Percentiles rank a stretch among this genome's conserved stretches.
Evolutionary conservation across 2,797 vertebrate species (phyloP).

Genomic region (Danio albolineatus): DNA sequence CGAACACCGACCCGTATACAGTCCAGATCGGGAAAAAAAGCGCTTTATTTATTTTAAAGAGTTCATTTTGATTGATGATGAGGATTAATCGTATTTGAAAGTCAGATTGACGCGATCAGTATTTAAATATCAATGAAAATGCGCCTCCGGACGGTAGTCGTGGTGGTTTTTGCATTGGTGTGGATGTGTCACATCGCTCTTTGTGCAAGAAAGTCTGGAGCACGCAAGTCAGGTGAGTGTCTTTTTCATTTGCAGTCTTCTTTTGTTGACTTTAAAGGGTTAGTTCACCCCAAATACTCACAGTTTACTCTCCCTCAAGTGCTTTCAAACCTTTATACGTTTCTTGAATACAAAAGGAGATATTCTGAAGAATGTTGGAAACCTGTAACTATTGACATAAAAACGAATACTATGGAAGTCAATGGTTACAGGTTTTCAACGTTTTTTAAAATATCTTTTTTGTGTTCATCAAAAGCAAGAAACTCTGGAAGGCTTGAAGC

Average conservation of each 20-base stretch:
- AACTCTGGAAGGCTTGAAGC: too few species aligned
- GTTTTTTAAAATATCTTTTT: too few species aligned
- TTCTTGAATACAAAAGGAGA: too few species aligned
- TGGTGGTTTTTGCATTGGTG: neutral
- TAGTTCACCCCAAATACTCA: too few species aligned
- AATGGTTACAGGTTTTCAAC: too few species aligned
- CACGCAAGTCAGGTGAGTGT: conserved; percentile 31
- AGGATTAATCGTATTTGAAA: neutral
- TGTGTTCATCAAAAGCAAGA: too few species aligned
- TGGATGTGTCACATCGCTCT: conserved; percentile 10
- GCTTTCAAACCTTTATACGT: too few species aligned
- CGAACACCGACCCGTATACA: neutral
- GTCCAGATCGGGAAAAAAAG: neutral
- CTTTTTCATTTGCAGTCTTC: neutral
- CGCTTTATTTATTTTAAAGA: neutral
- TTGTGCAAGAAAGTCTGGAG: conserved; percentile 3
- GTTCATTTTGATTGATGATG: neutral
- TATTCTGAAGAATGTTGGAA: too few species aligned
- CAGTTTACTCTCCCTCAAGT: too few species aligned
- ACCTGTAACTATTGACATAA: too few species aligned
- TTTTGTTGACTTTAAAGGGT: neutral
- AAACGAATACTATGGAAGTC: too few species aligned
- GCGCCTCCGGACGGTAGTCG: neutral
- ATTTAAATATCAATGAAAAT: conserved; percentile 5
- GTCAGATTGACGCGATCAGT: neutral